Evolutionary conservation across 2,113 vertebrate genomes (phyloP), one percentile per base, ranked within the genome.

Genomic region (Sarotherodon lohbergeri): DNA sequence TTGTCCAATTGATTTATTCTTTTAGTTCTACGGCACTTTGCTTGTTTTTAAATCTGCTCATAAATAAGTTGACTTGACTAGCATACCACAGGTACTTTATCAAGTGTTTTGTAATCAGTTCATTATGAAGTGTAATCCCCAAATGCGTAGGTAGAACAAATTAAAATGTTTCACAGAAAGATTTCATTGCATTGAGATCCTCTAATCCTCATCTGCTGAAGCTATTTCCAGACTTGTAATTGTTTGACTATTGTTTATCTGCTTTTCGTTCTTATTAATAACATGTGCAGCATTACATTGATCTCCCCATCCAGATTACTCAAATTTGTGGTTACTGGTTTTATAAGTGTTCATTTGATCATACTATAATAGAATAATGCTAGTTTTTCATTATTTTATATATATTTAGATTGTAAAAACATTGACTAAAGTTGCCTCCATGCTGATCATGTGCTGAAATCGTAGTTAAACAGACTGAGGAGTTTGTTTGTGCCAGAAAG

Each of bases 1-100:
- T 0, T 0, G 0, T 1, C 1, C 63, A 22, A 14, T 68, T 41
- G 36, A 41, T 41, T 9, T 0, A 68, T 68, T 41, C 7, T 68
- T 68, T 68, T 68, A 24, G 36, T 41, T 68, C 19, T 68, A 14
- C 7, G 1, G 4, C 63, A 41, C 7, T 68, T 41, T 68, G 12
- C n/a, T 68, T 41, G 36, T n/a, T 68, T 68, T 68, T 41, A 41
- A 68, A 24, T 0, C 36, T 68, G 63, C n/a, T 68, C n/a, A 68
- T 68, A 41, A 41, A 68, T 22, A 22, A 1, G 36, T 41, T 41
- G 19, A 41, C 12, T 24, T 68, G 22, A 73, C 9, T 9, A 10
- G 39, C 0, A 1, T 9, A 46, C 22, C 71, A 48, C n/a, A 14
- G 63, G 27, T 52, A 11, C 34, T 22, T 55, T 55, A 16, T 34